Evolutionary conservation across 2,888 invertebrate species (phyloP).

Genomic region (Bombyx huttoni): DNA sequence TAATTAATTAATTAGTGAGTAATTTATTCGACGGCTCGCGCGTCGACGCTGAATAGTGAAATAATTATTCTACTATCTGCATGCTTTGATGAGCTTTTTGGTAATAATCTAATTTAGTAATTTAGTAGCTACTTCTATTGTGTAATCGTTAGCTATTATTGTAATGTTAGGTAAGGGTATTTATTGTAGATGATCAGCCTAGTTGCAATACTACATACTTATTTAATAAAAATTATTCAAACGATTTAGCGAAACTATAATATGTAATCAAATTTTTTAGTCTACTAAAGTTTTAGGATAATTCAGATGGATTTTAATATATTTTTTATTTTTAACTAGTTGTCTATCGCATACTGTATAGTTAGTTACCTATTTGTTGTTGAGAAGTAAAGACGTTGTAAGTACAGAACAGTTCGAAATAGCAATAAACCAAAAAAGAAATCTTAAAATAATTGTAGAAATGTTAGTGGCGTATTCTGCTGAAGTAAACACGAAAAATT

Average conservation of each 20-base stretch:
- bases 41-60: conserved; percentile 64
- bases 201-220: conserved; percentile 49
- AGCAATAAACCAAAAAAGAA: conserved; percentile 73
- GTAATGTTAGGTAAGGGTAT: conserved; percentile 67
- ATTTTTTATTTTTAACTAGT: conserved; percentile 72
- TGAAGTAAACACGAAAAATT: conserved; percentile 66
- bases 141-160: conserved; percentile 66
- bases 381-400: conserved; percentile 20
- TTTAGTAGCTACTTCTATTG: conserved; percentile 67
- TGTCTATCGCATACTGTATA: conserved; percentile 59
- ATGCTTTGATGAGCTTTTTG: conserved; percentile 74
- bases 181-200: conserved; percentile 66
- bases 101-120: conserved; percentile 69
- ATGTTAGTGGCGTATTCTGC: conserved; percentile 65
- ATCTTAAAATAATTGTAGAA: conserved; percentile 65
- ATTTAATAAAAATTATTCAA: conserved; percentile 60
- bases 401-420: conserved; percentile 52
- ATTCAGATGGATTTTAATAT: conserved; percentile 66
- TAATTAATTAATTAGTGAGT: conserved; percentile 43
- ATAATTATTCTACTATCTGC: conserved; percentile 67
- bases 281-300: conserved; percentile 55
- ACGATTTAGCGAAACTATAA: conserved; percentile 65
- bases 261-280: conserved; percentile 51
- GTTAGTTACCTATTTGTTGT: conserved; percentile 44
- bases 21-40: conserved; percentile 45